A percentile compares a stretch with the other conserved stretches of the same genome.
Conservation (phyloP, 2,797 vertebrate species). For the Meriones psammophilus region DNA sequence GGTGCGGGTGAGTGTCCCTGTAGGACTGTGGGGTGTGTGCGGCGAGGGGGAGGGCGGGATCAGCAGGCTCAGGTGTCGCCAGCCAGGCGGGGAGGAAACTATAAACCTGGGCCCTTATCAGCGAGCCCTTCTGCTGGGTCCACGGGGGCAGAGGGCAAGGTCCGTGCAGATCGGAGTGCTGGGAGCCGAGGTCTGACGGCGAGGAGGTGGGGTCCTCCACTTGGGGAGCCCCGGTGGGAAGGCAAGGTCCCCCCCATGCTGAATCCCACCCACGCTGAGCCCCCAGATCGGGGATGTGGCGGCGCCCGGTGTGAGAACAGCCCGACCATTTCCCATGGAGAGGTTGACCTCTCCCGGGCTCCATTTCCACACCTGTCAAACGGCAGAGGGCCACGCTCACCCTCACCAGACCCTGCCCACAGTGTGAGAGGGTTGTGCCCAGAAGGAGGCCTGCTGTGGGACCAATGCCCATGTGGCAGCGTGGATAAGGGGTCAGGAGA, state of each 20-base stretch:
- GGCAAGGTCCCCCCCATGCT: not conserved
- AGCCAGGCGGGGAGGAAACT: constrained; percentile 69
- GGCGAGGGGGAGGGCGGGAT: not conserved
- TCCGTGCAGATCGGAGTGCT: constrained; percentile 28
- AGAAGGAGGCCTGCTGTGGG: not conserved
- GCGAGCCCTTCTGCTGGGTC: constrained; percentile 18
- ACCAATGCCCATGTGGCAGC: not conserved
- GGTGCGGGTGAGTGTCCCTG: not conserved
- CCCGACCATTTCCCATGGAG: not conserved
- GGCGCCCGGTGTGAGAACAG: not conserved
- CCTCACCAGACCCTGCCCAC: not conserved
- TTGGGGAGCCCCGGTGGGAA: not conserved
- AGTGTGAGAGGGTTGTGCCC: not conserved
- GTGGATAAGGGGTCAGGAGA: not conserved
- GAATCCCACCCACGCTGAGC: not conserved
- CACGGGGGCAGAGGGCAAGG: constrained; percentile 56
- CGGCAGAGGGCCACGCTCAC: not conserved
- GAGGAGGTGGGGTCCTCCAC: not conserved
- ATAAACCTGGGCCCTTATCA: constrained; percentile 76
- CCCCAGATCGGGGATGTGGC: not conserved
- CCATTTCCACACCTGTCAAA: not conserved
- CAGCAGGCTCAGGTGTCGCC: constrained; percentile 70
- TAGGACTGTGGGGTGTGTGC: not conserved
- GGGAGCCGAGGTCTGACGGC: not conserved
- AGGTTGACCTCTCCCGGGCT: not conserved